Evolutionary conservation across 2,797 vertebrate species (phyloP).

Genomic region (Cyprinodon diabolis): DNA sequence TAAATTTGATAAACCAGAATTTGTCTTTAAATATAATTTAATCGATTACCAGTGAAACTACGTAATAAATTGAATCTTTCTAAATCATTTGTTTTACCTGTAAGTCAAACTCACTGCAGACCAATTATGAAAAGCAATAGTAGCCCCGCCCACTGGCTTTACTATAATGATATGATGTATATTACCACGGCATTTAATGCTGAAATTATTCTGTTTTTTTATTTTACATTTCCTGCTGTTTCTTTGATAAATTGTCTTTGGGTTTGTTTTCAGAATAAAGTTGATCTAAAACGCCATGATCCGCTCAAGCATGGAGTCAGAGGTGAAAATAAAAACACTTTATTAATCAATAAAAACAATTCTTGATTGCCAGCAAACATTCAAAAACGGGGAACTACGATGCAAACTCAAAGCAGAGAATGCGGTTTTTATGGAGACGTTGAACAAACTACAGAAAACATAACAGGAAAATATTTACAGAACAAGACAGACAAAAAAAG

Average conservation of each 20-base stretch:
- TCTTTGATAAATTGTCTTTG: neutral
- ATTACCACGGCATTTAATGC: too few species aligned
- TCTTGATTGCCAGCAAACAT: conserved; percentile 87
- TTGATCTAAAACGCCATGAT: neutral
- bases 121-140: neutral
- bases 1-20: too few species aligned
- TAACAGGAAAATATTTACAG: conserved; percentile 85
- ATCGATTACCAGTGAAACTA: too few species aligned
- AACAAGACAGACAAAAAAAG: conserved; percentile 79
- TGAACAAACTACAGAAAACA: conserved; percentile 65
- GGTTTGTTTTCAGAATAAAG: neutral
- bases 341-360: conserved; percentile 88
- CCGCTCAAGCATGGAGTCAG: conserved; percentile 56
- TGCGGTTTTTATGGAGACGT: conserved; percentile 74
- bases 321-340: conserved; percentile 85
- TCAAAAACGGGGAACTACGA: conserved; percentile 80
- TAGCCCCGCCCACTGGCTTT: too few species aligned
- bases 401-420: conserved; percentile 79
- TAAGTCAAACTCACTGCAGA: neutral
- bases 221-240: too few species aligned
- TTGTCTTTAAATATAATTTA: too few species aligned
- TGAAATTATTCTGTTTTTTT: too few species aligned
- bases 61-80: too few species aligned
- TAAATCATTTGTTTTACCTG: neutral
- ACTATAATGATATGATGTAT: too few species aligned